Evolutionary conservation across 2,113 vertebrate species (phyloP).

Genomic region (Rhinopomastus cyanomelas): DNA sequence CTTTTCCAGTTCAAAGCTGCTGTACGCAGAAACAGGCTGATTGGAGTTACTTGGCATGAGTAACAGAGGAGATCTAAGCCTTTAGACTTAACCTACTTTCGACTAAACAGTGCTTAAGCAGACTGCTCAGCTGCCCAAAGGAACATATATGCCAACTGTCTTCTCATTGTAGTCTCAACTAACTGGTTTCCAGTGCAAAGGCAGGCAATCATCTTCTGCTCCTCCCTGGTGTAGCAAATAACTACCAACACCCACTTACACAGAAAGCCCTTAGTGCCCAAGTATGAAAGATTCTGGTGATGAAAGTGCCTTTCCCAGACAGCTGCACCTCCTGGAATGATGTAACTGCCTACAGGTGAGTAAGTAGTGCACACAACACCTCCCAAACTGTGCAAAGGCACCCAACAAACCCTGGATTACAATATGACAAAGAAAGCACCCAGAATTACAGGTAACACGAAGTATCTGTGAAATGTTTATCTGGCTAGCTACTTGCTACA

Average conservation of each 20-base stretch:
- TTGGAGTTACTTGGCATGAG: neutral
- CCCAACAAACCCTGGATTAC: neutral
- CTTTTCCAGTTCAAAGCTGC: neutral
- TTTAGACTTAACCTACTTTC: constrained; percentile 14
- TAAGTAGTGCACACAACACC: neutral
- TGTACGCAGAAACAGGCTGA: neutral
- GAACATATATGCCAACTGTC: neutral
- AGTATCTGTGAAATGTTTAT: neutral
- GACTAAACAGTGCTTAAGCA: neutral
- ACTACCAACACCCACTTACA: neutral
- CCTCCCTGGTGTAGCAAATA: neutral
- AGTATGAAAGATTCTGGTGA: neutral
- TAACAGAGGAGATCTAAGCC: neutral
- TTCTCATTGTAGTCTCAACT: neutral
- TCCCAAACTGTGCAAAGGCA: neutral
- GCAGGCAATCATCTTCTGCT: neutral
- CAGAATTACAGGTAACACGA: neutral
- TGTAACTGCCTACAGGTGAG: neutral
- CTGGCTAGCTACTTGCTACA: neutral
- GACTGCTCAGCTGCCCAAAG: neutral
- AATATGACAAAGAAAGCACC: neutral
- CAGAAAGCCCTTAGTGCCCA: neutral
- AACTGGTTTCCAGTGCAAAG: neutral
- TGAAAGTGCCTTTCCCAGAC: neutral
- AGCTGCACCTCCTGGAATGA: neutral